Evolutionary conservation across 2,113 vertebrate species (phyloP), one percentile per base, ranked within the genome.

Genomic region (Pycnonotus jocosus): DNA sequence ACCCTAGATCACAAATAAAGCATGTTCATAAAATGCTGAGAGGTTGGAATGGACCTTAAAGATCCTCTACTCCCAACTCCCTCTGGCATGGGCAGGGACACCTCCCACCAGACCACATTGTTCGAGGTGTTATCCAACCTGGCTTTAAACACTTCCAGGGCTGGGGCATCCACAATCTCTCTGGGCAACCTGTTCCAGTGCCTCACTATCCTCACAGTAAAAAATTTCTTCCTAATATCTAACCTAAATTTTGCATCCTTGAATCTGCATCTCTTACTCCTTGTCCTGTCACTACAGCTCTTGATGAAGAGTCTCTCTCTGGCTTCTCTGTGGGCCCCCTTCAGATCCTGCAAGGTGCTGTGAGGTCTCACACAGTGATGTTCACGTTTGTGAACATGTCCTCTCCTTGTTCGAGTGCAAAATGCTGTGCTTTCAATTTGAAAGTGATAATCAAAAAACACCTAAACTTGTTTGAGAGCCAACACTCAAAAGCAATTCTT

Each of bases 341-440:
- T 13, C 54, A 69, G 28, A 33, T 16, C 15, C 38, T 61, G 47
- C 47, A 10, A 61, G 54, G 11, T 15, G 58, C 69, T 40, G 58
- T 15, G n/a, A 56, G n/a, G 28, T 61, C 15, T 61, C 73, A 38
- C 64, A 69, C 12, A n/a, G 33, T 14, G 45, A 44, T 2, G 0
- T 12, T 19, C 22, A 69, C 0, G 0, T 30, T 35, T 60, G 31
- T 38, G 35, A 77, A 40, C 2, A 0, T 15, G 8, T 50, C 47
- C 19, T 56, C 45, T 70, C 48, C 60, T 53, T 44, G 15, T 22
- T 31, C 1, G 3, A 66, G 65, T 31, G 19, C n/a, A 76, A 81
- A 90, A 78, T 47, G 2, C 21, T 14, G 14, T 4, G 7, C 35
- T 81, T 90, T 50, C 30, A 35, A 15, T 73, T 88, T 62, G 31